Conservation (phyloP, 2,797 vertebrate genomes). For the Danio aesculapii region DNA sequence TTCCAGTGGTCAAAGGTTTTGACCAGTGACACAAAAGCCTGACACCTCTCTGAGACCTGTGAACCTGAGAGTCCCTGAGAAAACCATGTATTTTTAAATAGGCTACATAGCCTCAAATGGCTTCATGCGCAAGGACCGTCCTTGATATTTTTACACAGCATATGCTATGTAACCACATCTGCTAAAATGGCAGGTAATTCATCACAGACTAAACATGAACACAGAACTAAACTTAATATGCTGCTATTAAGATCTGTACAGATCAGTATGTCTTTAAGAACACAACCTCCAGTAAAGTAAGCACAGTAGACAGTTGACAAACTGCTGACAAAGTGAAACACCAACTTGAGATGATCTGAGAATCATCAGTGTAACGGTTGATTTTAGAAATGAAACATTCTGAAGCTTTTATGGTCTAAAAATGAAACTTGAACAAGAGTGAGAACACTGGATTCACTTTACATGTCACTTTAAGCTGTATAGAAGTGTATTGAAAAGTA, state of each 20-base stretch:
- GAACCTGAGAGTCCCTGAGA: constrained; percentile 24
- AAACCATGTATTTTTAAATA: constrained; percentile 3
- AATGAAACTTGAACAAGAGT: background rate
- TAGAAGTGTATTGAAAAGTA: too few relatives aligned
- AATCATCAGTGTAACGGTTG: background rate
- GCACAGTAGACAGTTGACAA: background rate
- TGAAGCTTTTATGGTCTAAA: background rate
- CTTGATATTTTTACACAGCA: constrained; percentile 6
- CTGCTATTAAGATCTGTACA: constrained; percentile 10
- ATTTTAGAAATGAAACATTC: constrained; percentile 13
- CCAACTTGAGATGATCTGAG: background rate
- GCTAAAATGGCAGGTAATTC: background rate
- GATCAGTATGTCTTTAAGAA: constrained; percentile 22
- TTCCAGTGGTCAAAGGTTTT: background rate
- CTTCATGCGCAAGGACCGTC: background rate
- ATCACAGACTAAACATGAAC: constrained; percentile 6
- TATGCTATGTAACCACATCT: background rate
- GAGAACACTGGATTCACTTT: background rate
- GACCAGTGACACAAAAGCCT: background rate
- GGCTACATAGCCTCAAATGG: constrained; percentile 17
- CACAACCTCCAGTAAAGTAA: background rate
- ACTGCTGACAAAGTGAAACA: background rate
- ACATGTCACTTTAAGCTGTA: too few relatives aligned
- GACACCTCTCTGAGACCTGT: constrained; percentile 6
- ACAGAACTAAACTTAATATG: too few relatives aligned